Evolutionary conservation across 2,797 vertebrate species (phyloP), one percentile per base, ranked within the genome.

Genomic region (Halcyon chelicuti): DNA sequence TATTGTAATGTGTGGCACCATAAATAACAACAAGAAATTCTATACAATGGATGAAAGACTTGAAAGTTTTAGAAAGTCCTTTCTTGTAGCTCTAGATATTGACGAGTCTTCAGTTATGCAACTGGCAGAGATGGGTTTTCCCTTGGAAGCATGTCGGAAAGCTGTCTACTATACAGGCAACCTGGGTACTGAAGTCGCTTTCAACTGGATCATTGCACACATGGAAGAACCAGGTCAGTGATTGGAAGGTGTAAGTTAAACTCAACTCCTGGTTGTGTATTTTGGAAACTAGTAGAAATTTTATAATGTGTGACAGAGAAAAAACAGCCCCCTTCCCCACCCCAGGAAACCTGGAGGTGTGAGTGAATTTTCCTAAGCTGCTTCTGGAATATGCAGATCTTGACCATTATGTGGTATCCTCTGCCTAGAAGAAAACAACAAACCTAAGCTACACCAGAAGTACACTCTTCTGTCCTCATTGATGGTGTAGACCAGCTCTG

Each of bases 141-240:
- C 99, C 13, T 86, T 99, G 85, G 99, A 99, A 97, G 99, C 99
- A 0, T 99, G 99, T 92, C 98, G 99, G 96, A 99, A 99, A 97
- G 99, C 99, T 0, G 99, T 99, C 70, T 99, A 99, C 98, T 99
- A 99, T 77, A 99, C 99, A 18, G 99, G 99, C 92, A 99, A 99
- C 97, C 98, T 99, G 98, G 99, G 99, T 37, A 98, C 99, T 0
- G 99, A 99, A 97, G 99, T 99, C 84, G 99, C 99, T 95, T 99
- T 99, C 98, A 99, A 99, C 98, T 99, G 99, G 99, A 99, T 99
- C 97, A 99, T 99, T 96, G 99, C 99, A 40, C 99, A 99, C 97
- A 99, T 99, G 99, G 99, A 99, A 96, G 99, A 99, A 87, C 99
- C 99, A 66, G 99, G 99, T 99, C 97, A 98, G 98, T 97, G 68